Evolutionary conservation across 2,113 vertebrate species (phyloP), one percentile per base, ranked within the genome.

Genomic region (Azemiops feae): DNA sequence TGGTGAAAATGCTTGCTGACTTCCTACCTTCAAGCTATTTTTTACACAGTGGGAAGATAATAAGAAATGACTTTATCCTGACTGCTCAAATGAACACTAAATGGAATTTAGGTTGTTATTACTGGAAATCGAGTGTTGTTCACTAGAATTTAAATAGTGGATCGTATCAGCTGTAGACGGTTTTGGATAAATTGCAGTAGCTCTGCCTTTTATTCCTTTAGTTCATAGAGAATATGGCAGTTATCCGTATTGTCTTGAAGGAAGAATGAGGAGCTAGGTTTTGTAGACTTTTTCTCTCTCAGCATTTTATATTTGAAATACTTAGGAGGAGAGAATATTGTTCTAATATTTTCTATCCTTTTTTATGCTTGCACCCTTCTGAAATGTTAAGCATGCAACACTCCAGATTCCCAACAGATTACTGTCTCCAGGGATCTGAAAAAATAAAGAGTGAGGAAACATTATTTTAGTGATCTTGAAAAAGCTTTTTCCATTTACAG

Each of bases 11-110:
- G 97, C 98, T 97, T 98, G 97, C 98, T 98, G 98, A 98, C 98
- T 98, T 98, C 97, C 97, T 98, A 98, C 98, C 98, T 98, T 98
- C 98, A 98, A 98, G 97, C 98, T 97, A 98, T 98, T 98, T 98
- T 98, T 98, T 98, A 98, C 98, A 98, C 99, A 98, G 98, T 98
- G 97, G 98, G 99, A 98, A 99, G 98, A 98, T 99, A 98, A 99
- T 99, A 98, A 98, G 98, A 98, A 99, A 98, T 98, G 98, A 99
- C 98, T 98, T 99, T 98, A 98, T 98, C 98, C 98, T 98, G 98
- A 99, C 98, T 99, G 99, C 98, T 99, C 99, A 98, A 98, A 99
- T 99, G 98, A 98, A 98, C 98, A 98, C 98, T 99, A 98, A 98
- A 98, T 98, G 98, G 97, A 98, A 98, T 98, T 98, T 97, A 97